Evolutionary conservation across 2,797 vertebrate species (phyloP), one percentile per base, ranked within the genome.

Genomic region (Sitta carolinensis): DNA sequence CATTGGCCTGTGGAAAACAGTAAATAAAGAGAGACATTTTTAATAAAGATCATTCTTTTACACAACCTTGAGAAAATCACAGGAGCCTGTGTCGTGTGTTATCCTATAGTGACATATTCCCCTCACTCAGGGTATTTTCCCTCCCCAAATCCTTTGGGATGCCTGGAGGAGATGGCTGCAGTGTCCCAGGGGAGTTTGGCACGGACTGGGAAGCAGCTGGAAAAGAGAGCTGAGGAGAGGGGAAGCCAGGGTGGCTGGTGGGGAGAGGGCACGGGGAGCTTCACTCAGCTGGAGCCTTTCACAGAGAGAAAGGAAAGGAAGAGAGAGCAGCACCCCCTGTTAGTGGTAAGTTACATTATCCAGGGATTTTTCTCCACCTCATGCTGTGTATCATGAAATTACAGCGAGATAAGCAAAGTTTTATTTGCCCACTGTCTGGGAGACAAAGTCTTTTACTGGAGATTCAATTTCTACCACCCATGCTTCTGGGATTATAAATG

Each of bases 241-340:
- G 67, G 38, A 70, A 38, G 3, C 38, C 57, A 12, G 57, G 17
- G 11, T 5, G 30, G 12, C 13, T 22, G 6, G 0, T 2, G 54
- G 66, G n/a, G 38, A 32, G 36, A 54, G 67, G 20, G 52, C 62
- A 27, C 3, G 36, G 30, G 48, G 43, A 54, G 34, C 40, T 57
- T 11, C 18, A 0, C 26, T 36, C 18, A 3, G 29, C 42, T 13
- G 50, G 25, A 32, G 20, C 50, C 50, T 50, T 9, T 19, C 45
- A 3, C n/a, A 47, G 13, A 18, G 2, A 19, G 17, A 42, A 57
- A 13, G 11, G 9, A 19, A 36, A 52, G 11, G 47, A 40, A 48
- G 52, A 50, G 30, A 45, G 11, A 11, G 32, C 82, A 58, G 74
- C 34, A 5, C 34, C 59, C 61, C 10, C 1, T 32, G 47, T 9